Base-by-base conservation (phyloP, 2,113 vertebrate species). In the Upupa epops region DNA sequence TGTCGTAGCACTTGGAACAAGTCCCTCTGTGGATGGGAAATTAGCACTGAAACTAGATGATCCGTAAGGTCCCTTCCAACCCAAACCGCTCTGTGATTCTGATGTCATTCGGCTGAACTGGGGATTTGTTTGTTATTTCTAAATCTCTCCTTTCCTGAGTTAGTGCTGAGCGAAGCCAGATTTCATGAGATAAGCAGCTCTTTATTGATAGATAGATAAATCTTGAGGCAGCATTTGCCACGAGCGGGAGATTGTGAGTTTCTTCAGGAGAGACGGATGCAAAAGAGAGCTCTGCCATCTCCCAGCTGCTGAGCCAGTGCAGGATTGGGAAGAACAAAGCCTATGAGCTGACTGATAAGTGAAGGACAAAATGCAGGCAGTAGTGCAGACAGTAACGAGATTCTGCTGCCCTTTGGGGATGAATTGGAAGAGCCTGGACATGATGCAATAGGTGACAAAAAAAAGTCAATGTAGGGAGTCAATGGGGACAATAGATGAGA, bases 391-490 rank as follows among this genome's bases (percentile, higher is more conserved):
- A 34, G 81, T 66, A 46, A 65, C 58, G 48, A 75, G 77, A 34
- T 86, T 25, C 20, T 54, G 8, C 70, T 61, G 65, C 77, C 86
- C 83, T 93, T 72, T 73, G 37, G 49, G 83, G 77, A 52, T 54
- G 65, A 65, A 26, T 63, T 21, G 83, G 83, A 91, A 72, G 46
- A 93, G 70, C 32, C 70, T 42, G 81, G 87, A 72, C 2, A 0
- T 95, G 93, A 96, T 82, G 93, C 88, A 95, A 66, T 61, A 88
- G 63, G 93, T 90, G 86, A 90, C 59, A 81, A 55, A 91, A 55
- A 91, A 91, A 84, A 92, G 73, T 93, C 93, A 45, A 40, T 60
- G 88, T 72, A 72, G 85, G 90, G 69, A 83, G 88, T 70, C 86
- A 65, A 1, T 1, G 31, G 65, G 93, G 86, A 96, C 90, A 95